A percentile compares a stretch with the other conserved stretches of the same genome.
Conservation (phyloP, 1,140 invertebrate genomes). For the Telenomus remus region DNA sequence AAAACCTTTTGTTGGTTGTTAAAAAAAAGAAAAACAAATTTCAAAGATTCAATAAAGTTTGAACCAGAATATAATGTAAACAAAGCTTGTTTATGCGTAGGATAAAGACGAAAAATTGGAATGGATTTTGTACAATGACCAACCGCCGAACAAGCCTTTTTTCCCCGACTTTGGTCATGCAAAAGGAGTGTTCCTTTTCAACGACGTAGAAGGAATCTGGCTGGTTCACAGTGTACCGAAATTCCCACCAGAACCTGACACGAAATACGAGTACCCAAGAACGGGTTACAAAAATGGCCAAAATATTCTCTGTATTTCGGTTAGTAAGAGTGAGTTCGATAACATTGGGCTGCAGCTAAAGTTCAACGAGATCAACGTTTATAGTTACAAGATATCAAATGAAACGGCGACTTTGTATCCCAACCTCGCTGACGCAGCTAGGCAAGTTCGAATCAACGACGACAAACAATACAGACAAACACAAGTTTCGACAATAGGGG, state of each 20-base stretch:
- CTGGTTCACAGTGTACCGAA: background rate
- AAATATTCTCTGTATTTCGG: slow-evolving; percentile 88
- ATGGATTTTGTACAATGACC: slow-evolving; percentile 89
- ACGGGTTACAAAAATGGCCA: slow-evolving; percentile 89
- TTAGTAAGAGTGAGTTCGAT: slow-evolving; percentile 80
- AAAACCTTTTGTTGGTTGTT: too few species aligned
- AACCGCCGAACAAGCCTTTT: slow-evolving; percentile 79
- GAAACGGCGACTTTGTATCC: slow-evolving; percentile 75
- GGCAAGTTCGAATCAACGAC: slow-evolving; percentile 77
- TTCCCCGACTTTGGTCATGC: slow-evolving; percentile 82
- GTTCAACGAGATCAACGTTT: slow-evolving; percentile 85
- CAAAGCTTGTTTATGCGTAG: background rate
- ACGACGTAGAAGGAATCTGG: background rate
- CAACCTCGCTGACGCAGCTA: slow-evolving; percentile 78
- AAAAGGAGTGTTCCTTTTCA: slow-evolving; percentile 78
- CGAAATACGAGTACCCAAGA: slow-evolving; percentile 83
- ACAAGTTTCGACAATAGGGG: slow-evolving; percentile 77
- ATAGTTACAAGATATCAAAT: slow-evolving; percentile 78
- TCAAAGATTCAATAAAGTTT: background rate
- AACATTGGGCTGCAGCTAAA: slow-evolving; percentile 83
- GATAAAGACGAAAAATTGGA: slow-evolving; percentile 63
- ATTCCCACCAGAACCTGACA: slow-evolving; percentile 68
- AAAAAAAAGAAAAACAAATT: background rate
- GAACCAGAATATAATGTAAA: too few species aligned
- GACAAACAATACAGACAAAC: slow-evolving; percentile 80